Conservation (phyloP, 1,140 invertebrate species). For the Eupeodes corollae region DNA sequence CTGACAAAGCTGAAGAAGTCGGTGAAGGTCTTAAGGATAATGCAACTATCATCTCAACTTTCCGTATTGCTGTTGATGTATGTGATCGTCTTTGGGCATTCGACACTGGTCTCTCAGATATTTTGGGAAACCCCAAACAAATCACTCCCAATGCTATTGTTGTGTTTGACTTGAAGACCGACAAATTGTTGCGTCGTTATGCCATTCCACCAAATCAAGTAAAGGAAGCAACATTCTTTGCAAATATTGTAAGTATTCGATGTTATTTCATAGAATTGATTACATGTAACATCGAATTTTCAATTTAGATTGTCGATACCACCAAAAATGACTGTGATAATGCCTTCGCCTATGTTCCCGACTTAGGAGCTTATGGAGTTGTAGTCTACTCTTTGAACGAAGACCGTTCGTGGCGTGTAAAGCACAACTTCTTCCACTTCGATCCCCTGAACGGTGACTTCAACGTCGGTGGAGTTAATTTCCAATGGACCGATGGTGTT, state of each 20-base stretch:
- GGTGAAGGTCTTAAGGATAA: constrained; percentile 39
- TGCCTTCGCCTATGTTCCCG: constrained; percentile 62
- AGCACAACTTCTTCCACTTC: constrained; percentile 71
- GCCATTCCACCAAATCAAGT: constrained; percentile 51
- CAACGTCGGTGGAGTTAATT: constrained; percentile 56
- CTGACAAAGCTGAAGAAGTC: constrained; percentile 23
- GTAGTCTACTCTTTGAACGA: constrained; percentile 62
- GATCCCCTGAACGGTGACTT: constrained; percentile 62
- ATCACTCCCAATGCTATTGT: constrained; percentile 51
- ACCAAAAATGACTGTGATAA: constrained; percentile 55
- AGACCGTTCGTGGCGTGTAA: constrained; percentile 61
- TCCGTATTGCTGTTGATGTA: constrained; percentile 50
- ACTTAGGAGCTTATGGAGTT: constrained; percentile 58
- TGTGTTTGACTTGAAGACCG: constrained; percentile 63
- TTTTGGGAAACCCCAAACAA: constrained; percentile 47
- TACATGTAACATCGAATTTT: background rate
- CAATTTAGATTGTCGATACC: constrained; percentile 49
- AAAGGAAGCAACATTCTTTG: constrained; percentile 59
- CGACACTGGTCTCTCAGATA: constrained; percentile 61
- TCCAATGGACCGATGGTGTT: constrained; percentile 68
- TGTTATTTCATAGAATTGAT: background rate
- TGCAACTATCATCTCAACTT: constrained; percentile 50
- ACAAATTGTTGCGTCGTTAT: constrained; percentile 52
- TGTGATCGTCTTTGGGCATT: constrained; percentile 66
- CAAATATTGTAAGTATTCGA: constrained; percentile 48